These are phyloP conservation scores for Avahi laniger DNA, from an alignment of 2,797 vertebrate genomes.

Conservation along the genomic window DNA sequence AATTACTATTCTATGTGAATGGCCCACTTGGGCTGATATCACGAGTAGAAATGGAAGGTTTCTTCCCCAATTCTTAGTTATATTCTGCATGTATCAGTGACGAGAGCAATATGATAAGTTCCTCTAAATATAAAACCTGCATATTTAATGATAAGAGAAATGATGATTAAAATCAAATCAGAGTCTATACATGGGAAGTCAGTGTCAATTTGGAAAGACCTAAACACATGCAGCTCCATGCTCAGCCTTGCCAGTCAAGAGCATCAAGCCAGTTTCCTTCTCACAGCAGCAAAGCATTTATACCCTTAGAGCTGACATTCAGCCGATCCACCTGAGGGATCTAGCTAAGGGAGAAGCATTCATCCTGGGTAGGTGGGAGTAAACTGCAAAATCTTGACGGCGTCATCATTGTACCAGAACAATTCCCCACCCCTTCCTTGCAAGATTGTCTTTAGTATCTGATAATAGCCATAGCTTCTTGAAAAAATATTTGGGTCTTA, in stretches of 20 bases:
- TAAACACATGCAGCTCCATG: background rate
- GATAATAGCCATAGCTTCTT: background rate
- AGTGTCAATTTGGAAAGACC: background rate
- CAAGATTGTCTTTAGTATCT: background rate
- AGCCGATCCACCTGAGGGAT: background rate
- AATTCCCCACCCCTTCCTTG: background rate
- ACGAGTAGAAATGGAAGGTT: slow-evolving; percentile 74
- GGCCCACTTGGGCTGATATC: slow-evolving; percentile 73
- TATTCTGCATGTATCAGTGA: slow-evolving; percentile 67
- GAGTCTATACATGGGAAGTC: background rate
- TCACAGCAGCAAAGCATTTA: background rate
- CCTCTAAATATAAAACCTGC: slow-evolving; percentile 55
- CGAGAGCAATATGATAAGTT: slow-evolving; percentile 31
- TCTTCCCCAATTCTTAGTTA: slow-evolving; percentile 71
- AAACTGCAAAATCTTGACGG: background rate
- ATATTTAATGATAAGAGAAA: slow-evolving; percentile 59
- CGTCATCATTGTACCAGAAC: background rate
- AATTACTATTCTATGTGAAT: slow-evolving; percentile 84
- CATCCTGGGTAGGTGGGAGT: background rate
- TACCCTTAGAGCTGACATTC: background rate
- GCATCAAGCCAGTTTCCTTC: background rate
- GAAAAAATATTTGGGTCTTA: background rate
- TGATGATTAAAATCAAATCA: background rate
- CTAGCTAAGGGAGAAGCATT: background rate
- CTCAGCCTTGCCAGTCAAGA: background rate